Base-by-base conservation (phyloP, 37 sponge, comb jelly and placozoan species). In the Spongia lamella region DNA sequence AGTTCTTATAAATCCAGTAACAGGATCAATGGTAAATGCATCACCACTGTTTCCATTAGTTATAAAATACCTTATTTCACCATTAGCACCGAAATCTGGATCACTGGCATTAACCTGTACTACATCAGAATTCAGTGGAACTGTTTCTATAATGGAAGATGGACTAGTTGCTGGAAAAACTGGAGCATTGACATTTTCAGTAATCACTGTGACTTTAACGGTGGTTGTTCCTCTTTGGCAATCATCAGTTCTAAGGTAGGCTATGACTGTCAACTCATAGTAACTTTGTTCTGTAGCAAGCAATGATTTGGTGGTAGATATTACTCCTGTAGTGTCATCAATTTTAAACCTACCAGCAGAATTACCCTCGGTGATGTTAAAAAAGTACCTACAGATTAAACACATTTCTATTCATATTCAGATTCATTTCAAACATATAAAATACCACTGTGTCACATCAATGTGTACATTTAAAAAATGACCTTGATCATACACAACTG, bases 321-420 rank as follows among this genome's bases (percentile, higher is more conserved):
- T 30, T 20, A 62, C 59, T 14, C 93, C 93, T 22, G 72, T 76
- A 14, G 7, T 9, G 9, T 5, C 7, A 43, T 72, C 75, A 20
- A 93, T 49, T 1, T 53, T 7, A 38, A 93, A 93, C 27, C 59
- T 53, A 22, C 65, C 83, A 7, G 33, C 58, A 7, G 64, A 43
- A 40, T 88, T 83, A 33, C 91, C 91, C 30, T 66, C 64, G 1
- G 77, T 79, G 21, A 90, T 85, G 34, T 54, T 53, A 72, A 61
- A 90, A 31, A 34, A 61, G 65, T 82, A 90, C 25, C 91, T 90
- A 9, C 47, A 43, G 7, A 43, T 43, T 5, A 43, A n/a, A n/a
- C n/a, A n/a, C n/a, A n/a, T n/a, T n/a, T n/a, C n/a, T n/a, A n/a
- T n/a, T n/a, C n/a, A n/a, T n/a, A n/a, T n/a, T n/a, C n/a, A n/a